Evolutionary conservation across 2,888 invertebrate species (phyloP).

Genomic region (Zhuqinia jingwanae): DNA sequence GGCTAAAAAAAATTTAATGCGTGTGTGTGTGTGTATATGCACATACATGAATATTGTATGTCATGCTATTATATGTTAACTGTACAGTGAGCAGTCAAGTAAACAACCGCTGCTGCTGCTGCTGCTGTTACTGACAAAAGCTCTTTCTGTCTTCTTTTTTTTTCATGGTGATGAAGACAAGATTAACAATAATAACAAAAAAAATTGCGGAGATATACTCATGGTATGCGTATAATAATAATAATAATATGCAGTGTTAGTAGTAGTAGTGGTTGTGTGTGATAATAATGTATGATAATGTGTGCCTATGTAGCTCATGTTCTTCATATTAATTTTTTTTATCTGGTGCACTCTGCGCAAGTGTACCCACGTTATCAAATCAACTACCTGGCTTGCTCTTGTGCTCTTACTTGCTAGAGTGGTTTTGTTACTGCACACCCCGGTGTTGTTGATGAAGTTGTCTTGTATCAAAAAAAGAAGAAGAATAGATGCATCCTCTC

Average conservation of each 20-base stretch:
- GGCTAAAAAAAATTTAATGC: too few relatives aligned
- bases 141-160: background rate
- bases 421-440: too few relatives aligned
- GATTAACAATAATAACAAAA: too few relatives aligned
- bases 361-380: background rate
- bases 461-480: constrained; percentile 44
- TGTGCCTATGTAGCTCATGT: constrained; percentile 59
- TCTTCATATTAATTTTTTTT: constrained; percentile 1
- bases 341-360: background rate
- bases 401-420: constrained; percentile 12
- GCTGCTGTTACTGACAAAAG: constrained; percentile 37
- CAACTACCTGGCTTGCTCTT: background rate
- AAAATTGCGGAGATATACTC: too few relatives aligned
- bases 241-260: background rate
- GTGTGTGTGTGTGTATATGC: too few relatives aligned
- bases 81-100: constrained; percentile 17
- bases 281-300: constrained; percentile 44
- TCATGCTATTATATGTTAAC: background rate
- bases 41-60: too few relatives aligned
- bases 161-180: constrained; percentile 9
- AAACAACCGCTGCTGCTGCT: constrained; percentile 18
- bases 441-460: constrained; percentile 69
- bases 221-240: too few relatives aligned
- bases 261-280: constrained; percentile 28
- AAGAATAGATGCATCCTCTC: constrained; percentile 59